Evolutionary conservation across 92 coral and sea anemone species (phyloP), one percentile per base, ranked within the genome.

Genomic region (Virgularia gustaviana): DNA sequence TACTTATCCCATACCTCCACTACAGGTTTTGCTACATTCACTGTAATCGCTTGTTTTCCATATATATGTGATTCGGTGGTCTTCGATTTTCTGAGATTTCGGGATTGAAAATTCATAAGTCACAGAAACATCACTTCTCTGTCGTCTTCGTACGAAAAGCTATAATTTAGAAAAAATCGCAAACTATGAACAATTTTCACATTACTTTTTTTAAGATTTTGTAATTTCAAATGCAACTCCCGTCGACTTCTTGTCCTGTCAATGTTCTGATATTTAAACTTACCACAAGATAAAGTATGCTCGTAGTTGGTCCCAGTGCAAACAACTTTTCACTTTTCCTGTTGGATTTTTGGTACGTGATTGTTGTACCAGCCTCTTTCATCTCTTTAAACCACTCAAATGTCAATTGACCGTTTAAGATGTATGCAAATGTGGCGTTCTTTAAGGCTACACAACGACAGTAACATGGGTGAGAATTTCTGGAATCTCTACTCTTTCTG

Each of bases 1-100:
- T n/a, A n/a, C n/a, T n/a, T n/a, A n/a, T n/a, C 57, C 60, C 88
- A n/a, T 49, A 89, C 98, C 98, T 70, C 98, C 98, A 6, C 90
- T 90, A 36, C 98, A 92, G 5, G 84, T 41, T 4, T 72, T 78
- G 30, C 87, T 79, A 59, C 98, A 92, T 9, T 75, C 49, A 10
- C 84, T 83, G 57, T 83, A 92, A 27, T 43, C 75, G 36, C 82
- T 87, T 7, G 84, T 82, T 65, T 78, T 73, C 98, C 98, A 92
- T 3, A 81, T 75, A 42, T 77, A 84, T 57, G 71, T 67, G 6
- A 87, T 60, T 4, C n/a, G 62, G n/a, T 61, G 49, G 6, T 91
- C 88, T 36, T 73, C 76, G 22, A 59, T 79, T 43, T 38, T 71
- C 41, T 83, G 77, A 32, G 91, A 82, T 24, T 76, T 92, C 2